phyloP scores from a whole-genome alignment of 1,140 invertebrate genomes.

The Chrysoperla carnea region DNA sequence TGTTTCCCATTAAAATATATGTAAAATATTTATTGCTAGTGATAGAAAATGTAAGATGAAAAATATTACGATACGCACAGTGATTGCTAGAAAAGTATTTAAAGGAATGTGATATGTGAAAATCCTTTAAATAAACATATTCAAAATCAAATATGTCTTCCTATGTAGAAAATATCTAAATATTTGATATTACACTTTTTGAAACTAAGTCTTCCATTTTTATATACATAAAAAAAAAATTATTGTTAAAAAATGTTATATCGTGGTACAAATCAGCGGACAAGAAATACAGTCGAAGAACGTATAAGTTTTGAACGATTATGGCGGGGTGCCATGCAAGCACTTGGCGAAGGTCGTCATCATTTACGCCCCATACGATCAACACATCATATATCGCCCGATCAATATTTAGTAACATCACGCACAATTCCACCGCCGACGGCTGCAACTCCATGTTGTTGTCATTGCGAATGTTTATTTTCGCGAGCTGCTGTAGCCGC shows the following conservation, averaged over 20 bases:
- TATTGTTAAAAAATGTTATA: constrained; percentile 9
- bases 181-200: constrained; percentile 3
- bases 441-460: constrained; percentile 21
- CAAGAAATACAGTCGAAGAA: constrained; percentile 26
- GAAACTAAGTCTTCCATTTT: constrained; percentile 14
- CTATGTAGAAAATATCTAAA: constrained; percentile 7
- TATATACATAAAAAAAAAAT: neutral
- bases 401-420: constrained; percentile 3
- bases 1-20: too few species aligned
- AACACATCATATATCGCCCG: neutral
- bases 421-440: constrained; percentile 7
- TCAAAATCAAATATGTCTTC: constrained; percentile 24
- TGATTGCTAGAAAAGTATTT: neutral
- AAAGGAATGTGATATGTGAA: neutral
- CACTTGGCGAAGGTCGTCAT: constrained; percentile 23
- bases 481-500: too few species aligned
- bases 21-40: too few species aligned
- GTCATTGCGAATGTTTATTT: constrained; percentile 17
- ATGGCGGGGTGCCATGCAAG: constrained; percentile 34
- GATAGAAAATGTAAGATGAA: too few species aligned
- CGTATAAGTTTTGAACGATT: constrained; percentile 37
- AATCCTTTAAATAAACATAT: neutral
- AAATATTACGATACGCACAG: neutral
- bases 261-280: constrained; percentile 11
- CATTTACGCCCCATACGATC: constrained; percentile 14